Base-by-base conservation (phyloP, 2,113 vertebrate species). In the Cyrtonyx montezumae region DNA sequence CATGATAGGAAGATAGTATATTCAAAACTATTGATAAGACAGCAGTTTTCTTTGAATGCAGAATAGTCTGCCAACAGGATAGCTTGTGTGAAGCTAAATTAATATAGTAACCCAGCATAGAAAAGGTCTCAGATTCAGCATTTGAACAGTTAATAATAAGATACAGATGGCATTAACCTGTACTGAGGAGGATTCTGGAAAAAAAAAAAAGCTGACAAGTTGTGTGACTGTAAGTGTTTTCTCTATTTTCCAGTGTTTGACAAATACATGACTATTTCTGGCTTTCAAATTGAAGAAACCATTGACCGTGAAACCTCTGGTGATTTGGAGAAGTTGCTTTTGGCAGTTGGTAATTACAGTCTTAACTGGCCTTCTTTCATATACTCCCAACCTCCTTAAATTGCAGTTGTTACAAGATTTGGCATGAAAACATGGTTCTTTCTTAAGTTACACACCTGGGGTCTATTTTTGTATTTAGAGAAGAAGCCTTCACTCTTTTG, bases 241-340 rank as follows among this genome's bases (percentile, higher is more conserved):
- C 80, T 49, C 40, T 88, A n/a, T 94, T 88, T 97, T 95, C 42
- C 90, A 99, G 99, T 99, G 87, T 99, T 99, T 94, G 98, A 98
- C 46, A 98, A 98, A 55, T 99, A 99, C 95, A 99, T 98, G 98
- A 99, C 98, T 28, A 93, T 99, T 78, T 98, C 98, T 0, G 98
- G 98, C 87, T 98, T 97, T 87, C 98, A 99, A 48, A 98, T 99
- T 20, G 99, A 99, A 93, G 98, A 99, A 91, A 99, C 98, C 87
- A 97, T 99, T 87, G 96, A 98, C 94, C 98, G 98, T 6, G 99
- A 99, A 97, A 99, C 98, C 43, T 98, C 98, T 6, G 99, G 99
- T 15, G 98, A 99, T 78, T 74, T 99, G 94, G 98, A 99, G 96
- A 97, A 98, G 49, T 93, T 99, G 16, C 97, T 99, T n/a, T 93